Percentiles rank a stretch among this genome's conserved stretches.
Conservation (phyloP, 30 jellyfish, hydroid and myxozoan genomes). For the Morbakka virulenta region DNA sequence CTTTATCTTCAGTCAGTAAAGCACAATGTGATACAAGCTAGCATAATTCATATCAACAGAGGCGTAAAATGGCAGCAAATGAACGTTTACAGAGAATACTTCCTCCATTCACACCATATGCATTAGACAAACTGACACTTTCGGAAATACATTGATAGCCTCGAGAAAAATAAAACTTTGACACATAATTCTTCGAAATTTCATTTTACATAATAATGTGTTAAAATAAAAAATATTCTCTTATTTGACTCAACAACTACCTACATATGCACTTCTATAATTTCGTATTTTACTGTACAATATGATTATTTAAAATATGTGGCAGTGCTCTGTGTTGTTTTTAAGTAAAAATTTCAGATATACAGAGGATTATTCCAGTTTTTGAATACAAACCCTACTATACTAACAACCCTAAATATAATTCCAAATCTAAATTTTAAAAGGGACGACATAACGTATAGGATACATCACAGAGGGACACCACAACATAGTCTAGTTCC, state of each 20-base stretch:
- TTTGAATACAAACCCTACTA: neutral
- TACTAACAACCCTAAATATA: neutral
- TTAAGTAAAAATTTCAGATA: neutral
- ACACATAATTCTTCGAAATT: neutral
- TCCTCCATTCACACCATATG: neutral
- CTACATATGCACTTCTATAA: neutral
- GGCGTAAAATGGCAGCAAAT: no score
- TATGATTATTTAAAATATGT: neutral
- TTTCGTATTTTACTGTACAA: neutral
- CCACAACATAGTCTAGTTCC: neutral
- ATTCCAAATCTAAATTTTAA: neutral
- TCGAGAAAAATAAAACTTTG: neutral
- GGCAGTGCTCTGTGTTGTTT: constrained; percentile 1
- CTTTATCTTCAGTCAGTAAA: no score
- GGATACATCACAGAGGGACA: neutral
- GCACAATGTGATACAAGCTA: no score
- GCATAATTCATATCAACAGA: no score
- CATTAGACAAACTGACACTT: neutral
- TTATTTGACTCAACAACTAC: neutral
- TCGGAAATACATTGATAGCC: neutral
- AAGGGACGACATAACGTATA: neutral
- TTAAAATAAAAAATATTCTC: neutral
- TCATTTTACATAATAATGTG: neutral
- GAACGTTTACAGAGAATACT: no score
- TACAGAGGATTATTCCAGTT: neutral